Evolutionary conservation across 2,113 vertebrate species (phyloP).

Genomic region (Oryzias woworae): DNA sequence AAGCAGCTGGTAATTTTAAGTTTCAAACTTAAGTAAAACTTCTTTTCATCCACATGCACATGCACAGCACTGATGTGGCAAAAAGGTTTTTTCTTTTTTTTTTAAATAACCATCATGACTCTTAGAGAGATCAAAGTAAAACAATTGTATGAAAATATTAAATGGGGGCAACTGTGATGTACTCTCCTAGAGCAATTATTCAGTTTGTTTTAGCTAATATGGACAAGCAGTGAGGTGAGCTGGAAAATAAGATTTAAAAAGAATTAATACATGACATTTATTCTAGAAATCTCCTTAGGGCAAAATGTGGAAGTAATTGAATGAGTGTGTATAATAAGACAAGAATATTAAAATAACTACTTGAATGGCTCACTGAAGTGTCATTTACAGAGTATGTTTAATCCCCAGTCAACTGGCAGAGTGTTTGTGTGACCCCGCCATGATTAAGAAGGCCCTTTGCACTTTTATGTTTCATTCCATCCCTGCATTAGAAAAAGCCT

Average conservation of each 20-base stretch:
- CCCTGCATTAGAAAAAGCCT: not conserved
- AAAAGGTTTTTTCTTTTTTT: conserved; percentile 1
- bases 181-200: conserved; percentile 48
- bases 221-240: conserved; percentile 61
- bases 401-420: conserved; percentile 15
- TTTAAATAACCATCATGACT: conserved; percentile 20
- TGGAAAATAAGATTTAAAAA: conserved; percentile 53
- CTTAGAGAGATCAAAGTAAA: conserved; percentile 9
- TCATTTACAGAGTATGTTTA: conserved; percentile 45
- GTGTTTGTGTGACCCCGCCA: conserved; percentile 8
- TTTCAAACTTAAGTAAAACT: no score
- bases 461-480: conserved; percentile 6
- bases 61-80: not conserved
- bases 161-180: conserved; percentile 49
- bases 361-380: conserved; percentile 46
- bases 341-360: conserved; percentile 60
- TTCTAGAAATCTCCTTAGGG: conserved; percentile 47
- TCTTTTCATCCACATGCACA: not conserved
- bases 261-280: conserved; percentile 62
- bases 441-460: conserved; percentile 24
- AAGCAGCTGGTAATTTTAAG: conserved; percentile 26
- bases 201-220: conserved; percentile 65
- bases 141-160: conserved; percentile 28
- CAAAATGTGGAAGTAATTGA: conserved; percentile 45
- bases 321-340: conserved; percentile 51